Evolutionary conservation across 2,888 invertebrate genomes (phyloP).

Genomic region (Acanthococcus lagerstroemiae): DNA sequence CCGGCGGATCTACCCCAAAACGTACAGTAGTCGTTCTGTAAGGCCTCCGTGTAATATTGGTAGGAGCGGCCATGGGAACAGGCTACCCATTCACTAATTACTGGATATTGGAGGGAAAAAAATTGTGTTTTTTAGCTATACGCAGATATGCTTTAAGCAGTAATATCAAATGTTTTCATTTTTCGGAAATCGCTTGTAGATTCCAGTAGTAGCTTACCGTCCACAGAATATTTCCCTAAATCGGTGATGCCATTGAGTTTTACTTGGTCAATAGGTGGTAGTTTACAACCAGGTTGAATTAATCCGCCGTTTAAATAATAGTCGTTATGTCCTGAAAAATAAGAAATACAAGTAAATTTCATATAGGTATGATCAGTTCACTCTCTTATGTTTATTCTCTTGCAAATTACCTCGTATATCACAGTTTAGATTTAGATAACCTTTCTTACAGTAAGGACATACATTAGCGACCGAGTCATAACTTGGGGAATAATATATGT

Average conservation of each 20-base stretch:
- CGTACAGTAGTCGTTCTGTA: constrained; percentile 47
- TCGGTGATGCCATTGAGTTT: constrained; percentile 37
- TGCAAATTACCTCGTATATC: no score
- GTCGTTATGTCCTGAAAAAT: constrained; percentile 49
- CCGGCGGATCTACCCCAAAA: constrained; percentile 45
- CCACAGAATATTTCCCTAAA: constrained; percentile 38
- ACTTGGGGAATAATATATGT: no score
- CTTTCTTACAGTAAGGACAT: no score
- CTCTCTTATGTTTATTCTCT: no score
- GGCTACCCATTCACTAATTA: constrained; percentile 44
- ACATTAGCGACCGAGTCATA: no score
- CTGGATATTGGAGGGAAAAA: no score
- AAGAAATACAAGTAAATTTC: no score
- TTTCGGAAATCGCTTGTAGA: background rate
- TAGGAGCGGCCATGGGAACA: constrained; percentile 55
- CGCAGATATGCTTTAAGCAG: background rate
- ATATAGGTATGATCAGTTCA: background rate
- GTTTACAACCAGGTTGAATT: constrained; percentile 53
- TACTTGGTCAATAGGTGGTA: constrained; percentile 36
- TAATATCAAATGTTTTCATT: no score
- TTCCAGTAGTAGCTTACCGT: constrained; percentile 36
- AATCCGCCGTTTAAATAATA: constrained; percentile 61
- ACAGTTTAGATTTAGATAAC: no score
- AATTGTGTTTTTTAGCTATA: background rate
- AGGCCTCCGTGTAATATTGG: constrained; percentile 50